Evolutionary conservation across 2,113 vertebrate species (phyloP), one percentile per base, ranked within the genome.

Genomic region (Cottus gobio): DNA sequence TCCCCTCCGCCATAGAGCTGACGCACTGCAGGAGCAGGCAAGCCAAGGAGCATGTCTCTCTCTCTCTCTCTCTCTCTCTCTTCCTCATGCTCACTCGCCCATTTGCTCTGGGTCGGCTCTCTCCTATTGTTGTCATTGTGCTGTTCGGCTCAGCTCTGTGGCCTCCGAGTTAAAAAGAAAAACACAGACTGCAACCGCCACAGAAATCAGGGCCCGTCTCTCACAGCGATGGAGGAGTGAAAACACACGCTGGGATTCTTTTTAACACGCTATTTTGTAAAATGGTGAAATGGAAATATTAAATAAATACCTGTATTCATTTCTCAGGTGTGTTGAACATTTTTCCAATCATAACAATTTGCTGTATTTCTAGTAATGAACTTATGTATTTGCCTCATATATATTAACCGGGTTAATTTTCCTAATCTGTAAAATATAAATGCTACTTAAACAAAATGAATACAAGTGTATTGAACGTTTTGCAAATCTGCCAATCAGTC

Each of bases 1-100:
- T 93, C 93, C 91, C 91, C 90, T 92, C 90, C 85, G 82, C 92
- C 88, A 95, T 90, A 87, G 92, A 90, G 91, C 85, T 87, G 92
- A 94, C 93, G 90, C 94, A 75, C 77, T 83, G 80, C 82, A 81
- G 77, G 73, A 77, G 39, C 73, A 73, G 48, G 42, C 63, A 1
- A 88, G 77, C 82, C 77, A 87, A 83, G 80, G 37, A 79, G 50
- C 10, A 0, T 68, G 26, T 82, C 60, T 80, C 48, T 82, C 67
- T 70, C 67, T 67, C 44, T 34, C 73, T 66, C 66, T 31, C 46
- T 57, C 24, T 36, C 26, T 46, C 15, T 39, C 77, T 74, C 52
- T 65, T 58, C 69, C 68, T 52, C 44, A 72, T 22, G 30, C 84
- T 85, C 78, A 1, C 86, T 84, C 82, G 4, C 70, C 71, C 71